phyloP scores from a whole-genome alignment of 2,888 invertebrate genomes.

The Spisula solida region DNA sequence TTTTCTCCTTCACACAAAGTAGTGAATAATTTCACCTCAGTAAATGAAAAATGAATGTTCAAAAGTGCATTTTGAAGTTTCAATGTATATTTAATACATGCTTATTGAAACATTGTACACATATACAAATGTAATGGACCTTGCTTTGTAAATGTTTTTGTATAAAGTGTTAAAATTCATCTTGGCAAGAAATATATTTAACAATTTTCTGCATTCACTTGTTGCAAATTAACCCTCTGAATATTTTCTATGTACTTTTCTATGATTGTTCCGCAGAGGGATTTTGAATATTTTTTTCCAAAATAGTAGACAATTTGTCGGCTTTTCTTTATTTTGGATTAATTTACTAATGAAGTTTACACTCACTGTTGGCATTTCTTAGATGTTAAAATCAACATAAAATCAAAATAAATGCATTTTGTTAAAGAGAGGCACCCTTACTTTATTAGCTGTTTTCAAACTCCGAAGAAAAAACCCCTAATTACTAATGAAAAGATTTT shows the following conservation, averaged over 20 bases:
- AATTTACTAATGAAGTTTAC: slow-evolving; percentile 1
- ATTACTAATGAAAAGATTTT: too few species aligned
- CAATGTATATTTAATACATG: too few species aligned
- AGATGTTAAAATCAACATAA: slow-evolving; percentile 2
- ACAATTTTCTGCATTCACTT: background rate
- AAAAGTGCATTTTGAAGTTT: too few species aligned
- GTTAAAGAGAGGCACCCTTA: background rate
- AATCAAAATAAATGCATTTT: slow-evolving; percentile 3
- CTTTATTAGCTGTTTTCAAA: too few species aligned
- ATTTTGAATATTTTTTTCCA: background rate
- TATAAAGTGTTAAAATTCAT: too few species aligned
- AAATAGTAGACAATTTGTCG: slow-evolving; percentile 9
- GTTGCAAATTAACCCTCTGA: background rate
- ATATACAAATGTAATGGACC: background rate
- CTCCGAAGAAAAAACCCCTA: too few species aligned
- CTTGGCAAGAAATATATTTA: background rate
- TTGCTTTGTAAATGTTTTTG: background rate
- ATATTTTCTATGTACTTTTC: background rate
- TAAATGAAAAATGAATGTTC: too few species aligned
- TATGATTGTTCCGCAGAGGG: background rate
- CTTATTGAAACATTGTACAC: too few species aligned
- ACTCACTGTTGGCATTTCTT: slow-evolving; percentile 15
- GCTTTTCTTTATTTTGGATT: background rate
- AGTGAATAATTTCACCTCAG: too few species aligned
- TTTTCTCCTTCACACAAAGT: background rate